Base-by-base conservation (phyloP, 2,888 invertebrate species). In the Pollenia griseotomentosa region DNA sequence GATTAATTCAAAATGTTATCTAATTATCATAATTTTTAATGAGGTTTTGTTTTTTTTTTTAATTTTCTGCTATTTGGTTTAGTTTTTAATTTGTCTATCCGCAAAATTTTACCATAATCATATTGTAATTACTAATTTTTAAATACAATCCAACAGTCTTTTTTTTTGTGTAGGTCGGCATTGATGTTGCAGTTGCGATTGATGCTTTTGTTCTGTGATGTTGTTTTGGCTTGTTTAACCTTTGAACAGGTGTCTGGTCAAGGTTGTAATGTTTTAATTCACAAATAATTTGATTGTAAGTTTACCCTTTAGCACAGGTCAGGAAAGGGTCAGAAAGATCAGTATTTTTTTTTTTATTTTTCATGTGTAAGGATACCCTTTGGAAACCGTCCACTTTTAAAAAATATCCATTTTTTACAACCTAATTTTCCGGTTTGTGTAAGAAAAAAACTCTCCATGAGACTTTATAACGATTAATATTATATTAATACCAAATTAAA, bases 31-130 rank as follows among this genome's bases (percentile, higher is more conserved):
- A 61, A 66, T 51, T 74, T 86, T 79, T 68, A 68, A 63, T 77
- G 63, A 63, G 71, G 78, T 53, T 82, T 33, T 23, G 33, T 2
- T n/a, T 44, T 63, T 61, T 23, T 19, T 33, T 33, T 33, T 33
- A 33, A 33, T 65, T 5, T 46, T n/a, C 9, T 48, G 48, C 48
- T 23, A 19, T 66, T 66, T 33, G 44, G 65, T 80, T 66, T 61
- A 63, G 59, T 42, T 82, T 82, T 82, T 86, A 82, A 78, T 82
- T 82, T 66, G 66, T 68, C 68, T 53, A 66, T 77, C 85, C 81
- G 75, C 81, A 85, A 73, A 44, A 73, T 81, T 77, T 61, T 40
- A 68, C 78, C 85, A 82, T 86, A 82, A 82, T 82, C 68, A 85
- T 57, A 71, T 53, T 73, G 85, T 78, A 86, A 82, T 86, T 82